phyloP scores from a whole-genome alignment of 92 coral and sea anemone species.

The Epizoanthus ramosus region DNA sequence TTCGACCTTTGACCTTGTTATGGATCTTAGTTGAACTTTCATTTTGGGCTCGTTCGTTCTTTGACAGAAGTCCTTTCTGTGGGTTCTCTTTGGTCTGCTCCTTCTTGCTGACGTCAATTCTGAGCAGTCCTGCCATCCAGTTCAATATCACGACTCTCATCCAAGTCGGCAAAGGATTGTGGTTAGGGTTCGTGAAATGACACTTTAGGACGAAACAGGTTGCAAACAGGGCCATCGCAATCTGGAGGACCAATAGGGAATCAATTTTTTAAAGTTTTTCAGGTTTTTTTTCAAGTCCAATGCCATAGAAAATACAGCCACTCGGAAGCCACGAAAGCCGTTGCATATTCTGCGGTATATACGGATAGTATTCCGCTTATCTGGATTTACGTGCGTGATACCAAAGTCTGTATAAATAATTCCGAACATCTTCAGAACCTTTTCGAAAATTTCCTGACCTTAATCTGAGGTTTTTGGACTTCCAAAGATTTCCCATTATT shows the following conservation, averaged over 20 bases:
- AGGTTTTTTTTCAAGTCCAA: too few relatives aligned
- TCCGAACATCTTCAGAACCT: too few relatives aligned
- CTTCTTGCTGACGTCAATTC: constrained; percentile 41
- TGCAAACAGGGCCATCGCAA: constrained; percentile 82
- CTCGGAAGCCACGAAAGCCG: too few relatives aligned
- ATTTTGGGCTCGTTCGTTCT: constrained; percentile 23
- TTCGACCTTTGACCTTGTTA: constrained; percentile 13
- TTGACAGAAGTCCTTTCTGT: constrained; percentile 5
- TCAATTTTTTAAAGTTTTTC: too few relatives aligned
- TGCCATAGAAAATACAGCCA: too few relatives aligned
- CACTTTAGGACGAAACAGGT: constrained; percentile 85
- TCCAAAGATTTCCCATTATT: too few relatives aligned
- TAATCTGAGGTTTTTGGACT: too few relatives aligned
- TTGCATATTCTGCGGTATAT: too few relatives aligned
- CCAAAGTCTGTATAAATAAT: too few relatives aligned
- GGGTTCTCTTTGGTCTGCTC: not conserved
- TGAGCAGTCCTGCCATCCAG: constrained; percentile 74
- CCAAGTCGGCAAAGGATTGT: constrained; percentile 86
- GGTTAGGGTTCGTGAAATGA: constrained; percentile 82
- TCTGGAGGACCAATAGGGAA: constrained; percentile 39
- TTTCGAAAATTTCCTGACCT: too few relatives aligned
- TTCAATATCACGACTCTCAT: constrained; percentile 73
- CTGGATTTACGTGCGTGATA: too few relatives aligned
- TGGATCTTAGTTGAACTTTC: not conserved
- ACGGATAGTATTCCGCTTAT: too few relatives aligned